Percentiles rank a stretch among this genome's conserved stretches.
Conservation (phyloP, 2,888 invertebrate genomes). For the Phaedon cochleariae region DNA sequence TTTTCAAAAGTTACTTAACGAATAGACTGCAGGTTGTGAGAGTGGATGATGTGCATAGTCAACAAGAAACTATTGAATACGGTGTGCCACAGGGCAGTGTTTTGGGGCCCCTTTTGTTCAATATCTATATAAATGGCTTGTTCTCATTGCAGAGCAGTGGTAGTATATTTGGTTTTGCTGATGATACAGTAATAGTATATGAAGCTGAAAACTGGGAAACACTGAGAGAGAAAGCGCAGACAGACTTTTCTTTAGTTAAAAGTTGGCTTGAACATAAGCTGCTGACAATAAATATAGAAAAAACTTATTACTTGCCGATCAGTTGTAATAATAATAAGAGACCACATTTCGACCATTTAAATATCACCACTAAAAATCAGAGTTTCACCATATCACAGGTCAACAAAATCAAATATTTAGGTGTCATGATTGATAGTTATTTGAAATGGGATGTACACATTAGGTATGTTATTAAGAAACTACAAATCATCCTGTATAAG, state of each 20-base stretch:
- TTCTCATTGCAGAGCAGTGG: conserved; percentile 2
- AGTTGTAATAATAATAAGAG: conserved; percentile 3
- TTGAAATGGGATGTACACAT: no score
- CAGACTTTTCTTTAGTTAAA: conserved; percentile 1
- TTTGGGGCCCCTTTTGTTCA: background rate
- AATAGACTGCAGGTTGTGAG: conserved; percentile 4
- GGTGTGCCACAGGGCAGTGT: background rate
- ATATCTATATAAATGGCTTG: background rate
- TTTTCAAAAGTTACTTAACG: background rate
- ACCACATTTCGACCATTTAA: background rate
- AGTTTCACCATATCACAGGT: conserved; percentile 5
- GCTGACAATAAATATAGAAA: background rate
- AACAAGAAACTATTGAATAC: background rate
- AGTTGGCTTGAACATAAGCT: conserved; percentile 2
- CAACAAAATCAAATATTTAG: background rate
- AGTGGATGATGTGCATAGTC: background rate
- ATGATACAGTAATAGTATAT: conserved; percentile 10
- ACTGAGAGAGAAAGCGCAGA: conserved; percentile 2
- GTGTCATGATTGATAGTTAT: background rate
- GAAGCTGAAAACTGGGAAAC: conserved; percentile 7
- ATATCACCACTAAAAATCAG: background rate
- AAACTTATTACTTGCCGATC: conserved; percentile 6
- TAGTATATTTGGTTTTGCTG: conserved; percentile 1
- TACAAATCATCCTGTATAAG: no score
- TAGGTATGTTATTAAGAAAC: no score